Conservation (phyloP, 2,113 vertebrate species). For the Spheniscus mendiculus region DNA sequence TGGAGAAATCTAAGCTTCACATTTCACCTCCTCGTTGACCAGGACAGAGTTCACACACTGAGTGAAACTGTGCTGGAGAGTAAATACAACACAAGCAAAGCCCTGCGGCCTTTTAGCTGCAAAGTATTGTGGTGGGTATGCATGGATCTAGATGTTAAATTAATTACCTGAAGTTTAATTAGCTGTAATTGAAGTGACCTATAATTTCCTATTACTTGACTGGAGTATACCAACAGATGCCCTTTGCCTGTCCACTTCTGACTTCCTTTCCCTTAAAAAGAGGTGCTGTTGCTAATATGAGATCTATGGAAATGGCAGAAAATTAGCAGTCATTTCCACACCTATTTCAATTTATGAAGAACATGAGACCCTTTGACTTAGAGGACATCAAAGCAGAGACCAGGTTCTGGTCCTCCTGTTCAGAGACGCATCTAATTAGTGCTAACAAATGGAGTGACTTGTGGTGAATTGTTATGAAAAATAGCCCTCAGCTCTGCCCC, state of each 20-base stretch:
- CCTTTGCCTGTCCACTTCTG: neutral
- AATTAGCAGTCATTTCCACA: neutral
- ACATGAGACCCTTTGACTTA: neutral
- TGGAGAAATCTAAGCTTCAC: neutral
- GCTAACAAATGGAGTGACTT: neutral
- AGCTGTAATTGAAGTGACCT: neutral
- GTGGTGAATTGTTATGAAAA: neutral
- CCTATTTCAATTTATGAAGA: neutral
- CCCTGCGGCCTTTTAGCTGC: neutral
- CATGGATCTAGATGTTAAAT: neutral
- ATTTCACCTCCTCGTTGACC: neutral
- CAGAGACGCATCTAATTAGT: neutral
- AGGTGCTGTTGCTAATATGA: neutral
- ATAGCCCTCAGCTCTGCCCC: neutral
- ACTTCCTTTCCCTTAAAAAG: neutral
- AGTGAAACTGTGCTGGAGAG: neutral
- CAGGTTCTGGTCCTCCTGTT: neutral
- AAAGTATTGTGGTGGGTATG: neutral
- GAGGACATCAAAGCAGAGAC: neutral
- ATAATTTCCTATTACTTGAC: neutral
- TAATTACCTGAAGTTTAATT: slow-evolving; percentile 1
- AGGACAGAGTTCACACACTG: neutral
- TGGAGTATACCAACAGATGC: neutral
- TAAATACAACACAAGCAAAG: neutral
- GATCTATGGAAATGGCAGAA: neutral